Conservation (phyloP, 2,113 vertebrate species). For the Megaptera novaeangliae region DNA sequence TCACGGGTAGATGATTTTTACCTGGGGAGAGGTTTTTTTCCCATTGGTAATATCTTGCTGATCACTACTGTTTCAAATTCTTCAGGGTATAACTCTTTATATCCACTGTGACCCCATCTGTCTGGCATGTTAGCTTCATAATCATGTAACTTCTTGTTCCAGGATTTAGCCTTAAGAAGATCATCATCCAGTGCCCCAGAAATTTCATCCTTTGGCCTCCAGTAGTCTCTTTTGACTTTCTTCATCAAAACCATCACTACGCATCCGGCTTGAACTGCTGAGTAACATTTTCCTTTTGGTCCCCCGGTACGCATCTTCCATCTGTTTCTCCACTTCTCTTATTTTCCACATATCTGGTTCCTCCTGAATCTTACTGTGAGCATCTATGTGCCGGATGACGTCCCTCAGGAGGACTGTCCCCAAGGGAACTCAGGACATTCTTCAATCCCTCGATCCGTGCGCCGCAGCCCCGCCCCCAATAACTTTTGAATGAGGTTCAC, state of each 20-base stretch:
- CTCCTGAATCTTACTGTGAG: constrained; percentile 89
- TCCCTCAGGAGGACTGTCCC: background rate
- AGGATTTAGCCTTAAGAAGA: constrained; percentile 88
- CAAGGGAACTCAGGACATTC: background rate
- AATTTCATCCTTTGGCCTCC: constrained; percentile 74
- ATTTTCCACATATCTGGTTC: constrained; percentile 98
- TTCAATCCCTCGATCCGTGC: background rate
- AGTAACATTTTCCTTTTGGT: background rate
- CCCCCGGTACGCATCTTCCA: constrained; percentile 73
- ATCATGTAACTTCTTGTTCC: constrained; percentile 93
- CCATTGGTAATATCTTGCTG: constrained; percentile 80
- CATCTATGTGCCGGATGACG: background rate
- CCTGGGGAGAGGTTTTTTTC: constrained; percentile 79
- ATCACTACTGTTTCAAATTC: constrained; percentile 90
- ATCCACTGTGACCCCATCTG: constrained; percentile 98
- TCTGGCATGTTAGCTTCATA: constrained; percentile 94
- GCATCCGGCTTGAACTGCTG: constrained; percentile 83
- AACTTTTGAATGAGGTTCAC: background rate
- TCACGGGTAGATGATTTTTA: constrained; percentile 80
- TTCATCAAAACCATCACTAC: constrained; percentile 90
- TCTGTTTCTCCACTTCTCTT: constrained; percentile 89
- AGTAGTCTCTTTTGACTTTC: constrained; percentile 79
- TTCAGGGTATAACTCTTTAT: constrained; percentile 96
- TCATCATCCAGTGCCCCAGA: constrained; percentile 82
- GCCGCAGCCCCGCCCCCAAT: no score